Conservation (phyloP, 2,888 invertebrate genomes). For the Myathropa florea region DNA sequence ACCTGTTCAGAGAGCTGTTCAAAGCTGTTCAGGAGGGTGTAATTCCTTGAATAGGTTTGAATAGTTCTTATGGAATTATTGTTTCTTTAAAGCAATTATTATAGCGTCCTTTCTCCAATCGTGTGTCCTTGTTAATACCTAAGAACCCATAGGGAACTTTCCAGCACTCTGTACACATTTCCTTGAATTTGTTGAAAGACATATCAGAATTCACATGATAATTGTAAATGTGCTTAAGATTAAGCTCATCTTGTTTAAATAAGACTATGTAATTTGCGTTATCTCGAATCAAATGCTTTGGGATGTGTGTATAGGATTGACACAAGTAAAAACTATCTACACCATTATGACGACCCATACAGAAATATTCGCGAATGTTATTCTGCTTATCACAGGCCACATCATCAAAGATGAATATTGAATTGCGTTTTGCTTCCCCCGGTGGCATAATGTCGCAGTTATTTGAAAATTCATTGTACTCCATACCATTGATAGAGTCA, state of each 20-base stretch:
- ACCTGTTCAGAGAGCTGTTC: no score
- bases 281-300: constrained; percentile 76
- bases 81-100: constrained; percentile 73
- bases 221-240: background rate
- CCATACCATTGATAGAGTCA: constrained; percentile 22
- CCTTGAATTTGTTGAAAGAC: constrained; percentile 72
- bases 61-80: background rate
- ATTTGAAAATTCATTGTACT: constrained; percentile 37
- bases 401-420: constrained; percentile 78
- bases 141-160: constrained; percentile 73
- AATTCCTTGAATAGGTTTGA: background rate
- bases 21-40: background rate
- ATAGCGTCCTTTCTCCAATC: constrained; percentile 73
- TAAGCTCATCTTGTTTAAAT: constrained; percentile 74
- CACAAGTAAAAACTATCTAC: constrained; percentile 76
- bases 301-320: constrained; percentile 75
- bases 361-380: constrained; percentile 73
- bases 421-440: constrained; percentile 72
- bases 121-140: constrained; percentile 73
- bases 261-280: constrained; percentile 76
- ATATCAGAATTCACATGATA: constrained; percentile 72
- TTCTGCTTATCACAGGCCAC: constrained; percentile 75
- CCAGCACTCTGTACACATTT: constrained; percentile 75
- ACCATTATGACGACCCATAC: constrained; percentile 74
- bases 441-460: no score